These are phyloP conservation scores for Hipposideros armiger DNA, from an alignment of 2,113 vertebrate species.

Conservation along the genomic window DNA sequence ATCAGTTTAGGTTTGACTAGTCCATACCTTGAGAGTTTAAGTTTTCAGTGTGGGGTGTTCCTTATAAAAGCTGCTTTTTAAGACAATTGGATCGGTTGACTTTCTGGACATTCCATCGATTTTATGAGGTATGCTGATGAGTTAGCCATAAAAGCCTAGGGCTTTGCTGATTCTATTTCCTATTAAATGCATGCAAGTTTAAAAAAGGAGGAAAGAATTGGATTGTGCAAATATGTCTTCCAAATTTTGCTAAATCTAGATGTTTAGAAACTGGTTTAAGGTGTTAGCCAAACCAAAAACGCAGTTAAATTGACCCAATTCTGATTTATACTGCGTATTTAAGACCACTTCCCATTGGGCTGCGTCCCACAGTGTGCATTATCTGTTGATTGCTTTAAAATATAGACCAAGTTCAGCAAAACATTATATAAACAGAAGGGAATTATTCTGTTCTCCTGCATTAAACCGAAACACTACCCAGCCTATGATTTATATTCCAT, in stretches of 20 bases:
- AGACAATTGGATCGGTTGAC: not conserved
- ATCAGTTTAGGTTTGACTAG: not conserved
- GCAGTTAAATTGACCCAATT: conserved; percentile 59
- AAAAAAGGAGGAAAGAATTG: conserved; percentile 27
- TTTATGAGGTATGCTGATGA: conserved; percentile 52
- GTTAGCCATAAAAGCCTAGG: conserved; percentile 27
- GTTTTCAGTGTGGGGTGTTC: not conserved
- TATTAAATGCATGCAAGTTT: conserved; percentile 23
- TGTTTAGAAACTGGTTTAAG: conserved; percentile 65
- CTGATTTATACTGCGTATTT: conserved; percentile 61
- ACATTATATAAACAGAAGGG: conserved; percentile 50
- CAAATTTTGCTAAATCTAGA: conserved; percentile 62
- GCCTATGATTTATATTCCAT: not conserved
- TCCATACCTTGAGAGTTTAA: not conserved
- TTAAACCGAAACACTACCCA: conserved; percentile 34
- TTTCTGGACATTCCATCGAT: not conserved
- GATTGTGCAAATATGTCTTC: conserved; percentile 32
- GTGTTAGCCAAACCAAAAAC: conserved; percentile 73
- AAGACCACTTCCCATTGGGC: conserved; percentile 47
- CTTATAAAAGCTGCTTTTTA: conserved; percentile 30
- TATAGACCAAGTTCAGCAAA: conserved; percentile 62
- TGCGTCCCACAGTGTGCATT: conserved; percentile 56
- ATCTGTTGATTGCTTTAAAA: conserved; percentile 70
- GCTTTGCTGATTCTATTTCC: conserved; percentile 54
- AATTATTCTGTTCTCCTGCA: conserved; percentile 30